Base-by-base conservation (phyloP, 2,797 vertebrate genomes). In the Cyprinella venusta region DNA sequence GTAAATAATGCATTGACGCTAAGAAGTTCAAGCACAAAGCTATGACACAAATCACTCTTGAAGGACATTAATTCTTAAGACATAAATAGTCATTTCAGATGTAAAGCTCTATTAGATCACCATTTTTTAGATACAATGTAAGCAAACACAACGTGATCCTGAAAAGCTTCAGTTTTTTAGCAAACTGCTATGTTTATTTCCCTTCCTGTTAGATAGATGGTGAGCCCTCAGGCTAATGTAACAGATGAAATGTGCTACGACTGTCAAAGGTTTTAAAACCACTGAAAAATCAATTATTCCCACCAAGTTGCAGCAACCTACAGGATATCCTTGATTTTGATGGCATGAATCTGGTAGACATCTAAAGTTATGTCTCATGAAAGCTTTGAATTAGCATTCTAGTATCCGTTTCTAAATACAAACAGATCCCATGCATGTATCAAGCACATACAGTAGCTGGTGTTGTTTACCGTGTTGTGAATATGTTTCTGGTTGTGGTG, bases 401-500 rank as follows among this genome's bases (percentile, higher is more conserved):
- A 52, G 19, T 36, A 80, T 69, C 65, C 1, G 1, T 33, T 61
- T 79, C 15, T 12, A 68, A 79, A 56, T 8, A 48, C 40, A 63
- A 71, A 71, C 79, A 59, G 24, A 70, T 59, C 10, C 36, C n/a
- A 38, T 24, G 6, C n/a, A 9, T 26, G 68, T 48, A 24, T 81
- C 15, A 65, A n/a, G 40, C 50, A 77, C 75, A n/a, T n/a, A n/a
- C n/a, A n/a, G n/a, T 42, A 33, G 24, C 18, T 42, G 40, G 64
- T 42, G 54, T 79, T 82, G 69, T 75, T 84, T 80, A 63, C 50
- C 18, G 36, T 45, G 84, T 26, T 33, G 19, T 40, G n/a, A 67
- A 69, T 78, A 78, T 64, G 72, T 74, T 26, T 75, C 59, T 38
- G 67, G 30, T 75, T 54, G 40, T 26, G 26, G 48, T 3, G 59